Evolutionary conservation across 2,113 vertebrate species (phyloP), one percentile per base, ranked within the genome.

Genomic region (Labrus mixtus): DNA sequence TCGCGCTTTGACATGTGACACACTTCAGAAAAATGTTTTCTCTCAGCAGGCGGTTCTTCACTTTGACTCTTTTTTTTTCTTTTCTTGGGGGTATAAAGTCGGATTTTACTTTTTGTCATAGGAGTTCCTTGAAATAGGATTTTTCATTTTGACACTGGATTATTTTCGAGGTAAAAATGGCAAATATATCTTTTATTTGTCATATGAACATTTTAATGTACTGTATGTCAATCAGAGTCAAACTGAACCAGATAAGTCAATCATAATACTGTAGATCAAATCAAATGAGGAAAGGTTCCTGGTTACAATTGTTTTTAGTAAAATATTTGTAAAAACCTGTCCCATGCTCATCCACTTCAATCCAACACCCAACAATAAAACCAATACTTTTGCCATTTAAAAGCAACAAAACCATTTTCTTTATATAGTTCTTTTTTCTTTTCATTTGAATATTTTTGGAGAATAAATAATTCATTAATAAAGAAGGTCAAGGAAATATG

Each of bases 1-100:
- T 36, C 37, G 39, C 8, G 60, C n/a, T 77, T 54, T 73, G 72
- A 82, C 55, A 64, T 71, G 20, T 58, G 68, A 81, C 63, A 66
- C 45, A 62, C 46, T 63, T 39, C 8, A 59, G 37, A 0, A 13
- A 43, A 68, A 37, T 43, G 33, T 57, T 74, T 66, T 69, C 36
- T 74, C 72, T 29, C 80, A 83, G 72, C 64, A 68, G 54, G 71
- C 9, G 29, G 56, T 37, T 57, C 16, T 0, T 36, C 46, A 8
- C 20, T 56, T 48, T 16, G 50, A 43, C 11, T 10, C 2, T 39
- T 46, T 45, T 45, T 46, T 37, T 36, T 45, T 33, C 29, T 55
- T 39, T 64, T 25, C 6, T 8, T 15, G 23, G 13, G 17, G 22
- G 9, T 56, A 25, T 69, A 33, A 78, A 68, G 22, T 59, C 41